Evolutionary conservation across 2,888 invertebrate species (phyloP).

Genomic region (Thysanoteuthis rhombus): DNA sequence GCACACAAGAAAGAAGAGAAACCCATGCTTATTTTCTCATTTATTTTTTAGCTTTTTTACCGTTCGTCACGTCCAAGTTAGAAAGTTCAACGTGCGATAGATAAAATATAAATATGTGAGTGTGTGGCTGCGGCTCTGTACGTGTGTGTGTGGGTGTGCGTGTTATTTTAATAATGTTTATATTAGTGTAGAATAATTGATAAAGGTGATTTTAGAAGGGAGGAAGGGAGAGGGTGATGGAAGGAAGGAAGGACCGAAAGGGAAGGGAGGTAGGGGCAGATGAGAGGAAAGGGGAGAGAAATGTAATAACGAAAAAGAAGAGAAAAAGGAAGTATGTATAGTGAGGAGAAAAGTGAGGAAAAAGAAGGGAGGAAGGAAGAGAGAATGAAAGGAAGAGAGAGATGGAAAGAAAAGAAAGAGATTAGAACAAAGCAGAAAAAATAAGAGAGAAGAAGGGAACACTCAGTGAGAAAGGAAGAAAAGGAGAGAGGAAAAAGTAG

Average conservation of each 20-base stretch:
- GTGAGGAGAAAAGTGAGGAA: no score
- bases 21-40: not conserved
- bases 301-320: not conserved
- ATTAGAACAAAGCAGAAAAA: not conserved
- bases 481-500: rapidly evolving
- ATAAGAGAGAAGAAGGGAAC: not conserved
- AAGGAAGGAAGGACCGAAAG: no score
- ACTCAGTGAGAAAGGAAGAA: not conserved
- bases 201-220: not conserved
- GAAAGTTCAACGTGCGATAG: not conserved
- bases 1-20: no score
- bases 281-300: not conserved
- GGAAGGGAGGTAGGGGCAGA: not conserved
- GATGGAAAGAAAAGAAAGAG: no score
- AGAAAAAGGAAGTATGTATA: not conserved
- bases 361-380: no score
- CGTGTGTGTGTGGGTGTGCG: no score
- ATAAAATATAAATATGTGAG: not conserved
- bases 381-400: no score
- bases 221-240: not conserved
- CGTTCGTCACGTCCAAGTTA: not conserved
- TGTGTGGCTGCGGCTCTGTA: no score
- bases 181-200: no score
- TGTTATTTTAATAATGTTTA: not conserved
- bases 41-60: not conserved